Evolutionary conservation across 2,797 vertebrate genomes (phyloP), one percentile per base, ranked within the genome.

Genomic region (Tokudaia muenninki): DNA sequence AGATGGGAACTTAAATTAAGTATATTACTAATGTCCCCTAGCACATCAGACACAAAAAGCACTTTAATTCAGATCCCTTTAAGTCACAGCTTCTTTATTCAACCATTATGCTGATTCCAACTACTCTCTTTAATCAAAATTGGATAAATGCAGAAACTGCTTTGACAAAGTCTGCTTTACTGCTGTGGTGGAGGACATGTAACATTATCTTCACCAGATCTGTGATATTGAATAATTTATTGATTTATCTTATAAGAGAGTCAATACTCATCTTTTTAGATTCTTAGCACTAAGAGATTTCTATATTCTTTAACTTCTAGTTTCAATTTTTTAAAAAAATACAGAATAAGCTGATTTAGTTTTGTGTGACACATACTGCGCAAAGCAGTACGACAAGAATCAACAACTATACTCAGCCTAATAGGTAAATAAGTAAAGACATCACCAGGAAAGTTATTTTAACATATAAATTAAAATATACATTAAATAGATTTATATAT

Each of bases 1-100:
- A 87, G 95, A 87, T 59, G 80, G 95, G 97, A 94, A 90, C 94
- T 14, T 44, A 87, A 70, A 82, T 74, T 63, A 81, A 94, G 65
- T 52, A 37, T 41, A 61, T 50, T 92, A 79, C 50, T 79, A 37
- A 7, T 89, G 67, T 88, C 61, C 93, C 87, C 37, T 70, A 22
- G 26, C 55, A 41, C 14, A 1, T 50, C 78, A 31, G 47, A 61
- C 44, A 3, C n/a, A 92, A 41, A 61, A 81, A 84, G 70, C 81
- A 37, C 61, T 78, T 81, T 37, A 91, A 26, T 90, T 17, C 86
- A 79, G 55, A 88, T 65, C 81, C 86, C 87, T 59, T 94, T 93
- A 88, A 79, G 24, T 90, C 47, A 74, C 8, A 74, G 52, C 9
- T 84, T 26, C 16, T 50, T 93, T 10, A 14, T 9, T 67, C 61